Conservation (phyloP, 2,797 vertebrate genomes). For the Tympanoctomys barrerae region DNA sequence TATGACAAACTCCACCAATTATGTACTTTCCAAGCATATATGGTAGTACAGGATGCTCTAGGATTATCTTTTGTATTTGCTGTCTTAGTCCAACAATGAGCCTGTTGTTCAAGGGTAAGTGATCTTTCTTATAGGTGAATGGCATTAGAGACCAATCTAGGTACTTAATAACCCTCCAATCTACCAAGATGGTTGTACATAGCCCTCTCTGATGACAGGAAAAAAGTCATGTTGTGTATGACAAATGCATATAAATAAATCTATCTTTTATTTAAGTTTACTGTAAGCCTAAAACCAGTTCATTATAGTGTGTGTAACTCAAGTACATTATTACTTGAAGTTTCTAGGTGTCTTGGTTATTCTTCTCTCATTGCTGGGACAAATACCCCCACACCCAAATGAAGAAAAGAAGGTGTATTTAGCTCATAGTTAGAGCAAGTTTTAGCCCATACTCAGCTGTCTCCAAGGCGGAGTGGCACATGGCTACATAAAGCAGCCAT, state of each 20-base stretch:
- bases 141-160: background rate
- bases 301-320: background rate
- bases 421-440: no score
- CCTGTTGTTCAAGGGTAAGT: background rate
- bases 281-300: background rate
- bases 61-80: background rate
- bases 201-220: background rate
- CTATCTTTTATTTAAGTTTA: background rate
- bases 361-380: no score
- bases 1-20: background rate
- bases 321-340: background rate
- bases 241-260: background rate
- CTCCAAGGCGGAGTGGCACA: no score
- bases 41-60: background rate
- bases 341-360: background rate
- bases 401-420: no score
- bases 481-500: no score
- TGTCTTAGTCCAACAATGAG: background rate
- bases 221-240: background rate
- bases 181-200: background rate
- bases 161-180: background rate
- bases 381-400: no score
- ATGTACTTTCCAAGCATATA: background rate
- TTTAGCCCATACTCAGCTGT: no score
- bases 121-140: background rate